A percentile compares a stretch with the other conserved stretches of the same genome.
These are phyloP conservation scores for Delphinus delphis DNA, from an alignment of 2,113 vertebrate species.

Conservation along the genomic window DNA sequence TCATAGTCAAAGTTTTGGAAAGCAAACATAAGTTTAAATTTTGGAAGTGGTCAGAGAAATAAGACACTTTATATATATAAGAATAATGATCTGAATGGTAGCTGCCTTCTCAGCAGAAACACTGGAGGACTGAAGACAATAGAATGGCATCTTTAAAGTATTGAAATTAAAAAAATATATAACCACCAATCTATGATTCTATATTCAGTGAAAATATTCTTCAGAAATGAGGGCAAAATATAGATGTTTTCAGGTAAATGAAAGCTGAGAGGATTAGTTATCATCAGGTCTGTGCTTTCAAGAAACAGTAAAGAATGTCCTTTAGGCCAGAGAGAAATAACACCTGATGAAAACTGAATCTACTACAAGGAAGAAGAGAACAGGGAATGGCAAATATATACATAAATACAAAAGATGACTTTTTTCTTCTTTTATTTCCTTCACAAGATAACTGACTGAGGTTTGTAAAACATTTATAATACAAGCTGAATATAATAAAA, in stretches of 20 bases:
- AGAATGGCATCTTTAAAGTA: neutral
- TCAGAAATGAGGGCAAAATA: neutral
- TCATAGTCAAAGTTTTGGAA: neutral
- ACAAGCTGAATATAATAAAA: neutral
- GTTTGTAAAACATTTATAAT: neutral
- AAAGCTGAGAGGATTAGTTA: neutral
- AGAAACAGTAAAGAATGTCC: neutral
- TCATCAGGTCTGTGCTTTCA: neutral
- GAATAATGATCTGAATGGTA: neutral
- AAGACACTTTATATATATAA: neutral
- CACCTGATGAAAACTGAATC: neutral
- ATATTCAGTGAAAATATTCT: neutral
- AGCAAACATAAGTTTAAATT: neutral
- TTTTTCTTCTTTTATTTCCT: neutral
- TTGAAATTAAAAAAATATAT: neutral
- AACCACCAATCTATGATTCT: neutral
- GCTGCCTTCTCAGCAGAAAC: neutral
- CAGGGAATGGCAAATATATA: neutral
- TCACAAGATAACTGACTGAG: neutral
- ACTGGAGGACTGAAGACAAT: neutral
- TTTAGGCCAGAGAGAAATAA: neutral
- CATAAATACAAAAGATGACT: neutral
- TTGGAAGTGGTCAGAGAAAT: neutral
- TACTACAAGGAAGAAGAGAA: neutral
- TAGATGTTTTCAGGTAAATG: conserved; percentile 13